These are phyloP conservation scores for Drosophila gunungcola DNA, from an alignment of 1,140 invertebrate genomes.

Conservation along the genomic window DNA sequence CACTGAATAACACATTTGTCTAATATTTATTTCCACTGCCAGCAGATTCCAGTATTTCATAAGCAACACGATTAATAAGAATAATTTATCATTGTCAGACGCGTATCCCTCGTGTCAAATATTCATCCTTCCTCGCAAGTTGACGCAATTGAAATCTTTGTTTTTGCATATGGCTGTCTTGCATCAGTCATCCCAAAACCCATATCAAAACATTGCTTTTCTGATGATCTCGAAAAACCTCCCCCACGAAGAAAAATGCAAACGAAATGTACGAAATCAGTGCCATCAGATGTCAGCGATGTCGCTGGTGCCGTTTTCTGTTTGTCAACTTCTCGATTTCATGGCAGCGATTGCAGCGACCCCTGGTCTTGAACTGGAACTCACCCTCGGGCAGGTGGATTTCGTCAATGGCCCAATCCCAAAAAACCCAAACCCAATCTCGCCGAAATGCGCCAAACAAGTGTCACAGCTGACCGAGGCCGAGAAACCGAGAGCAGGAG, in stretches of 20 bases:
- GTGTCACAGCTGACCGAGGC: slow-evolving; percentile 71
- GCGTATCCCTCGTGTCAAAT: slow-evolving; percentile 5
- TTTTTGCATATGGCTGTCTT: slow-evolving; percentile 51
- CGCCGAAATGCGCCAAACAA: slow-evolving; percentile 67
- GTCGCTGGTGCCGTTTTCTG: slow-evolving; percentile 22
- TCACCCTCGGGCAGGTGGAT: slow-evolving; percentile 72
- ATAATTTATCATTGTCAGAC: slow-evolving; percentile 9
- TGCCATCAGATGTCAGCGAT: slow-evolving; percentile 53
- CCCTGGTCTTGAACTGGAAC: slow-evolving; percentile 33
- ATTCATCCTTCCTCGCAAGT: slow-evolving; percentile 3
- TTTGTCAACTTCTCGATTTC: slow-evolving; percentile 78
- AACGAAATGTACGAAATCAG: slow-evolving; percentile 51
- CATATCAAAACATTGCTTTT: slow-evolving; percentile 27
- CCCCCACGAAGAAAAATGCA: slow-evolving; percentile 54
- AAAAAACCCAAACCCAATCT: slow-evolving; percentile 8
- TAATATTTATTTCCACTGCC: not conserved
- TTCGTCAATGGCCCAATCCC: slow-evolving; percentile 62
- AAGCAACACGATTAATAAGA: not conserved
- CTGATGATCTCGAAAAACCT: slow-evolving; percentile 53
- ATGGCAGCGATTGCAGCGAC: slow-evolving; percentile 68
- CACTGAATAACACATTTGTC: not conserved
- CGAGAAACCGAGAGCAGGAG: slow-evolving; percentile 33
- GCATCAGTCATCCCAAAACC: slow-evolving; percentile 22
- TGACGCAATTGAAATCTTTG: slow-evolving; percentile 19
- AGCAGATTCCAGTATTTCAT: not conserved